phyloP scores from a whole-genome alignment of 2,888 invertebrate genomes.

The Bombyx huttoni region DNA sequence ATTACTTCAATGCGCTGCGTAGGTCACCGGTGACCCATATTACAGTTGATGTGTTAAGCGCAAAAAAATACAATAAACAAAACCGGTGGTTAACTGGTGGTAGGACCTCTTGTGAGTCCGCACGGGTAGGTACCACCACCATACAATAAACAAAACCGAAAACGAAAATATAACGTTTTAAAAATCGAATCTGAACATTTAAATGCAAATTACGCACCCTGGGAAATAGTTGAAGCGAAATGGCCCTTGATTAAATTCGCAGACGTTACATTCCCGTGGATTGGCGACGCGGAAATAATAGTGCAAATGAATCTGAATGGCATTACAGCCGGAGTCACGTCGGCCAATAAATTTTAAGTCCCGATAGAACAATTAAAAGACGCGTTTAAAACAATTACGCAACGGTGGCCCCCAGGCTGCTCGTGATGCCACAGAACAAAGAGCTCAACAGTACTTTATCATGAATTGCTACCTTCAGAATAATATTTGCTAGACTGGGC shows the following conservation, averaged over 20 bases:
- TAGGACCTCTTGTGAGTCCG: too few species aligned
- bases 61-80: too few species aligned
- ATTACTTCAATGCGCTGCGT: too few species aligned
- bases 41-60: too few species aligned
- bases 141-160: background rate
- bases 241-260: constrained; percentile 57
- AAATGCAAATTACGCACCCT: constrained; percentile 5
- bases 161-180: constrained; percentile 1
- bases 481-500: background rate
- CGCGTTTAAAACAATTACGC: constrained; percentile 72
- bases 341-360: constrained; percentile 60
- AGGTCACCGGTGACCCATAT: too few species aligned
- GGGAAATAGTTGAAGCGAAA: constrained; percentile 51
- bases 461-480: background rate
- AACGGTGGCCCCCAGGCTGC: constrained; percentile 52
- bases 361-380: constrained; percentile 72
- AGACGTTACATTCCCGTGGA: constrained; percentile 56
- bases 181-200: constrained; percentile 1
- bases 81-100: too few species aligned
- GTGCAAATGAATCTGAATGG: constrained; percentile 60
- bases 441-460: constrained; percentile 3
- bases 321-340: constrained; percentile 61
- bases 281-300: constrained; percentile 59
- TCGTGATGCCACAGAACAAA: constrained; percentile 46
- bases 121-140: too few species aligned